phyloP scores from a whole-genome alignment of 2,888 invertebrate genomes.

The Cephus pulcher region DNA sequence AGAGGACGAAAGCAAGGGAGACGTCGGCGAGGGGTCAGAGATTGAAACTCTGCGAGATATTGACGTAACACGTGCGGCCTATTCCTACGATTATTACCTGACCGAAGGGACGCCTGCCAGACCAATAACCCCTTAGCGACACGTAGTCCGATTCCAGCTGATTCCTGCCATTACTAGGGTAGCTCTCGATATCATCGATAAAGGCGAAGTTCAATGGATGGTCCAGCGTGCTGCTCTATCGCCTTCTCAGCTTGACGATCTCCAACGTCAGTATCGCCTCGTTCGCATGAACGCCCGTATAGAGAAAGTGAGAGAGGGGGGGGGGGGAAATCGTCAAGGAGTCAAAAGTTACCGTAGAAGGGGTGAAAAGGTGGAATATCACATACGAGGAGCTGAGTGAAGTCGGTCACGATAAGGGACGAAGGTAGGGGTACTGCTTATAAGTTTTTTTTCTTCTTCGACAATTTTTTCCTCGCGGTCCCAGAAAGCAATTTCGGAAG shows the following conservation, averaged over 20 bases:
- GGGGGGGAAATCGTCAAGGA: not conserved
- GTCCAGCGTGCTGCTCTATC: not conserved
- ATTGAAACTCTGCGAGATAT: conserved; percentile 13
- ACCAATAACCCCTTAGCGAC: conserved; percentile 4
- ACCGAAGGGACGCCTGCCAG: not conserved
- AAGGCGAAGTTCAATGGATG: not conserved
- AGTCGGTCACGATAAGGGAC: not conserved
- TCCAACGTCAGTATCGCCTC: not conserved
- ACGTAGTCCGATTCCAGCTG: conserved; percentile 3
- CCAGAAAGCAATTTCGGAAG: not conserved
- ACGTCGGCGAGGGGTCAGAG: not conserved
- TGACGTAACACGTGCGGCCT: conserved; percentile 11
- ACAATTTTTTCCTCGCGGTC: not conserved
- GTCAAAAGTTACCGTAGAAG: not conserved
- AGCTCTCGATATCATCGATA: not conserved
- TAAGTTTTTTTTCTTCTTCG: not conserved
- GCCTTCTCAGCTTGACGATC: not conserved
- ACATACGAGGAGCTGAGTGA: not conserved
- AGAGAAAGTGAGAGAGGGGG: not conserved
- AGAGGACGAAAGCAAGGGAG: not conserved
- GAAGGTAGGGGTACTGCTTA: not conserved
- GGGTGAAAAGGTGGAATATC: not conserved
- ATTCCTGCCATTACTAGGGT: conserved; percentile 2
- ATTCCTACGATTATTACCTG: conserved; percentile 8
- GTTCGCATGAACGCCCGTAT: not conserved